phyloP scores from a whole-genome alignment of 2,113 vertebrate species.

The Danionella cerebrum region DNA sequence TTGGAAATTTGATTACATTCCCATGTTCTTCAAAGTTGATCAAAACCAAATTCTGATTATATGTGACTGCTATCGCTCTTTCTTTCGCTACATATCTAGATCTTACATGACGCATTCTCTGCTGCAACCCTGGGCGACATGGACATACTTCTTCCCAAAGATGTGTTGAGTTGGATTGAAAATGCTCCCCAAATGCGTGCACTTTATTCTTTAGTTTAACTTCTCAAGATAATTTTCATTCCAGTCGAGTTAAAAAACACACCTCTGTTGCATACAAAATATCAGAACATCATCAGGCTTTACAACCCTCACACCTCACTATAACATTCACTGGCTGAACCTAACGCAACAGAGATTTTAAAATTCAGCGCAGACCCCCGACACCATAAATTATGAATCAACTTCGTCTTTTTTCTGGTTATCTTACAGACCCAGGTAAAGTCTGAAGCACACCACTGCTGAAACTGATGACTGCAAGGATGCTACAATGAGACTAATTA shows the following conservation, averaged over 20 bases:
- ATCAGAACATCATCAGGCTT: slow-evolving; percentile 3
- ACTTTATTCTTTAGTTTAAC: not conserved
- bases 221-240: slow-evolving; percentile 12
- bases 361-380: slow-evolving; percentile 31
- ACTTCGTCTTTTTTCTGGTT: slow-evolving; percentile 26
- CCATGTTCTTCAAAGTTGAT: not conserved
- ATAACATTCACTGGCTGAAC: slow-evolving; percentile 2
- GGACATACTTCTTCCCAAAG: not conserved
- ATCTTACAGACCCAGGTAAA: slow-evolving; percentile 27
- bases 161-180: not conserved
- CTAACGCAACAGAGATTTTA: slow-evolving; percentile 22
- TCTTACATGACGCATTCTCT: not conserved
- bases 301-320: slow-evolving; percentile 19
- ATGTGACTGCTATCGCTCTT: too few relatives aligned
- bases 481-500: not conserved
- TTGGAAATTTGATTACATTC: too few relatives aligned
- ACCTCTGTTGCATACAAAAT: slow-evolving; percentile 7
- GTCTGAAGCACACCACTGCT: not conserved
- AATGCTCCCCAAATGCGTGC: not conserved
- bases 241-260: not conserved
- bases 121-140: not conserved
- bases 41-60: not conserved
- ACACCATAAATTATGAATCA: slow-evolving; percentile 34
- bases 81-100: not conserved
- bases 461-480: not conserved